Base-by-base conservation (phyloP, 2,113 vertebrate genomes). In the Leucopsar rothschildi region DNA sequence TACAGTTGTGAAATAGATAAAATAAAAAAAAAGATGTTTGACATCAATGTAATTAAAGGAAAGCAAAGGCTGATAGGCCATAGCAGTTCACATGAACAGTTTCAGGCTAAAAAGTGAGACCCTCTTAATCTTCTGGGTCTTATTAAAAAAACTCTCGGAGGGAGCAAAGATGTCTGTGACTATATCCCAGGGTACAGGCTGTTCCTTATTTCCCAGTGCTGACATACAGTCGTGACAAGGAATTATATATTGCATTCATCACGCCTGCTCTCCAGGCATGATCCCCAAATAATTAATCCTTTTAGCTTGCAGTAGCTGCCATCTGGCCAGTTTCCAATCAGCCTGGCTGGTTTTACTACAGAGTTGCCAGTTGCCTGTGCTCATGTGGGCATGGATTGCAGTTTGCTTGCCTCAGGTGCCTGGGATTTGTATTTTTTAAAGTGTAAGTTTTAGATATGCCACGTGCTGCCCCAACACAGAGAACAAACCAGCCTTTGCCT, bases 251-350 rank as follows among this genome's bases (percentile, higher is more conserved):
- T 95, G 68, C 92, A 83, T 93, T 95, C 92, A 94, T 92, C 90
- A 91, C 6, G 82, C 92, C 92, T 93, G 95, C 95, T 95, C 92
- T 95, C 92, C 94, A 96, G 93, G 93, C 95, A 73, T 91, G 92
- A 96, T 96, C 93, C 90, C 82, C 92, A 94, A 96, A 95, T 93
- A 95, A 97, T 96, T 97, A 95, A 95, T 97, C 95, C 92, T 94
- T 95, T 96, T 96, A 96, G 94, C 79, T 94, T 44, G 18, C 82
- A 90, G 82, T 75, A 96, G 93, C 93, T 96, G 93, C 93, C 96
- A 97, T 95, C 91, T 96, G 96, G 96, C 94, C 83, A 35, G 56
- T 81, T 93, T 95, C 96, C 96, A 96, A 49, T 52, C 91, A 63
- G 72, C 92, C 96, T 94, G 92, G 77, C 92, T 91, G 82, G 33